These are phyloP conservation scores for Urocynchramus pylzowi DNA, from an alignment of 2,113 vertebrate species.

Conservation along the genomic window DNA sequence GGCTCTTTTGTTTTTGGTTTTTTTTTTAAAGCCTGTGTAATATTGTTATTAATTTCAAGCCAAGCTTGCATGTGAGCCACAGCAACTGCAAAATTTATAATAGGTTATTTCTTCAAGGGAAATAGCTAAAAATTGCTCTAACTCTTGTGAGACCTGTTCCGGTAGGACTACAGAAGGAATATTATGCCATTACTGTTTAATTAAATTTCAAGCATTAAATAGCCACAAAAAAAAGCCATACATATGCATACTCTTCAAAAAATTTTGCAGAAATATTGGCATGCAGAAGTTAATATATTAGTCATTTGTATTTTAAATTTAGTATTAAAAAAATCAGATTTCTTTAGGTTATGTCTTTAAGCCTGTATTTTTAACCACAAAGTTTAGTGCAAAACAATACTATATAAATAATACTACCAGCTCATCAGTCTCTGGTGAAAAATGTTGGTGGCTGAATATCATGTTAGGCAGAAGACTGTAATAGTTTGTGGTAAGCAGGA, in stretches of 20 bases:
- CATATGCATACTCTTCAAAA: background rate
- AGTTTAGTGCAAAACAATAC: background rate
- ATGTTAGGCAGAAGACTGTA: background rate
- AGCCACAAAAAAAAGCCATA: background rate
- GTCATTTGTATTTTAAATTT: background rate
- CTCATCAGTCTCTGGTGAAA: background rate
- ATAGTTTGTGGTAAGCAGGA: background rate
- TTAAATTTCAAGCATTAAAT: background rate
- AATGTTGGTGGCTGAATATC: background rate
- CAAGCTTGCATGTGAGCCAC: background rate
- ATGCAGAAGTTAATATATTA: background rate
- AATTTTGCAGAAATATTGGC: background rate
- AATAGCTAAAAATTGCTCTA: background rate
- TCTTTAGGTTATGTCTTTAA: background rate
- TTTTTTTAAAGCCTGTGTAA: background rate
- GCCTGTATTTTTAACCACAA: background rate
- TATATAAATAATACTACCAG: background rate
- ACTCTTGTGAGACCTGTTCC: background rate
- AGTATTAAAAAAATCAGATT: background rate
- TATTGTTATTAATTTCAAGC: background rate
- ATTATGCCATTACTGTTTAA: background rate
- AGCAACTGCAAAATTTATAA: background rate
- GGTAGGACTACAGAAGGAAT: background rate
- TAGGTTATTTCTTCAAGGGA: background rate
- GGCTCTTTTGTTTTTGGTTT: background rate